Conservation (phyloP, 1,140 invertebrate genomes). For the Heterodera carotae region DNA sequence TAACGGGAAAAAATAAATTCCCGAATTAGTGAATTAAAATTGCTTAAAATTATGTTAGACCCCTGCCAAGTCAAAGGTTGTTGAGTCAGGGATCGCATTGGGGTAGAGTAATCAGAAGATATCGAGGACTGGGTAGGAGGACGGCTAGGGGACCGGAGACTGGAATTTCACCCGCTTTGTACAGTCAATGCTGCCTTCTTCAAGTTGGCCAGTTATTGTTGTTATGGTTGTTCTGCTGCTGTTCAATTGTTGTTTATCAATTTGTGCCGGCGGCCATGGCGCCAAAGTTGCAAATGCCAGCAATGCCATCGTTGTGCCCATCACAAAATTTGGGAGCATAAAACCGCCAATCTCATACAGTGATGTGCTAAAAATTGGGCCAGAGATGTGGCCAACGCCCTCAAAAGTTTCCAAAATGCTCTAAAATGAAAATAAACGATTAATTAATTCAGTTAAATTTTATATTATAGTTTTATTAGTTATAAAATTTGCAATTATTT, state of each 20-base stretch:
- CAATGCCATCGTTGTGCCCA: slow-evolving; percentile 26
- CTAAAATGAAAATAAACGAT: background rate
- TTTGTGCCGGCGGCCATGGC: background rate
- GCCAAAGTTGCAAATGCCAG: background rate
- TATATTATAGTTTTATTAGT: too few species aligned
- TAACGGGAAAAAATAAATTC: too few species aligned
- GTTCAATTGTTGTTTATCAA: background rate
- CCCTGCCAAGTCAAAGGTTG: too few species aligned
- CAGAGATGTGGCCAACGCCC: slow-evolving; percentile 19
- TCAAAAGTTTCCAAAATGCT: slow-evolving; percentile 24
- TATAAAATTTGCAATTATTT: too few species aligned
- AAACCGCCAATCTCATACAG: slow-evolving; percentile 24
- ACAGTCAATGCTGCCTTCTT: background rate
- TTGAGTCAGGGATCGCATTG: too few species aligned
- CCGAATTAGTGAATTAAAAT: too few species aligned
- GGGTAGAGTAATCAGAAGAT: too few species aligned
- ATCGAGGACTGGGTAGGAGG: too few species aligned
- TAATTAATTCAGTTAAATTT: background rate
- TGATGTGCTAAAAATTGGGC: slow-evolving; percentile 11
- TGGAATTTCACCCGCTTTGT: background rate
- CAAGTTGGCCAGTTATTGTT: too few species aligned
- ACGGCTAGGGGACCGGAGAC: too few species aligned
- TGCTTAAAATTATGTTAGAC: too few species aligned
- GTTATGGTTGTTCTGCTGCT: background rate
- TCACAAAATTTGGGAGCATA: slow-evolving; percentile 21